Evolutionary conservation across 2,113 vertebrate species (phyloP).

Genomic region (Sminthopsis crassicaudata): DNA sequence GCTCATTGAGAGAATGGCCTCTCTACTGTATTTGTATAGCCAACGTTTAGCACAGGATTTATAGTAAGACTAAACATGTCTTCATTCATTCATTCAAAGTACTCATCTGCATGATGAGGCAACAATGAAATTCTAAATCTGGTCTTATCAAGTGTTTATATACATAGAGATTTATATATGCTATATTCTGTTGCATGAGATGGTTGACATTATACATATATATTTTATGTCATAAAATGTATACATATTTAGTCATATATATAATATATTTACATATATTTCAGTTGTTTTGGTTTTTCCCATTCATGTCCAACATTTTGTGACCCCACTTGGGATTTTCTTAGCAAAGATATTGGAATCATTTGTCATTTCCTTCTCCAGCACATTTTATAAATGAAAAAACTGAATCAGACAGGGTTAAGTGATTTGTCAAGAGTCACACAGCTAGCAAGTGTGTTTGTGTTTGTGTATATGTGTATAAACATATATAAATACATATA

Average conservation of each 20-base stretch:
- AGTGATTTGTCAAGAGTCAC: no score
- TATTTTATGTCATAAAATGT: background rate
- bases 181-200: no score
- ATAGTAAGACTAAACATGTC: background rate
- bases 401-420: no score
- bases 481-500: background rate
- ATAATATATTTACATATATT: background rate
- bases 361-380: no score
- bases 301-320: no score
- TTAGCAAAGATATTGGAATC: no score
- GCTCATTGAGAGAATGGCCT: background rate
- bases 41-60: background rate
- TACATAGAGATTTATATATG: no score
- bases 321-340: no score
- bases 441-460: no score
- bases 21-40: background rate
- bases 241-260: background rate
- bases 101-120: background rate
- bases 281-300: no score
- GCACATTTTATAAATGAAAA: no score
- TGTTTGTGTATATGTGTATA: background rate
- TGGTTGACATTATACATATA: background rate
- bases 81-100: background rate
- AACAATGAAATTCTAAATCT: background rate
- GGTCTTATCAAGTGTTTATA: background rate